These are phyloP conservation scores for Rosalia funebris DNA, from an alignment of 2,888 invertebrate genomes.

Conservation along the genomic window DNA sequence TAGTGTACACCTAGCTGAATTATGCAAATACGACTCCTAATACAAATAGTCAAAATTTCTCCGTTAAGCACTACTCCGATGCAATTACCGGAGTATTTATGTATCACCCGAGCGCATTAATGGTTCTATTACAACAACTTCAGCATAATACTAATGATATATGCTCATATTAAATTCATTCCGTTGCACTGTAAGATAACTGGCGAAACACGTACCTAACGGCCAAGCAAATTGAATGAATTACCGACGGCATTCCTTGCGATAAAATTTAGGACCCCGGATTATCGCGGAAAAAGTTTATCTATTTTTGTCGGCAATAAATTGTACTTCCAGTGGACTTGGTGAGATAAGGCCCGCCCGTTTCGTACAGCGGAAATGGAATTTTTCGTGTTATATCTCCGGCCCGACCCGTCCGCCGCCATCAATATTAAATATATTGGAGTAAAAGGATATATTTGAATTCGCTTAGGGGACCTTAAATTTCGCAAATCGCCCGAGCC, in stretches of 20 bases:
- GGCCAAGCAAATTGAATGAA: slow-evolving; percentile 16
- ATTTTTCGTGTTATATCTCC: slow-evolving; percentile 41
- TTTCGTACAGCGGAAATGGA: slow-evolving; percentile 53
- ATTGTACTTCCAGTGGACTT: slow-evolving; percentile 41
- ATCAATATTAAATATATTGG: slow-evolving; percentile 27
- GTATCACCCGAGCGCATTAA: background rate
- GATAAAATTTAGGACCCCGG: slow-evolving; percentile 35
- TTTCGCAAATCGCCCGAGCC: background rate
- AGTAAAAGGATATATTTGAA: slow-evolving; percentile 19
- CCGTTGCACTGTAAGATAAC: background rate
- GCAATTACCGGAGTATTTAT: slow-evolving; percentile 9
- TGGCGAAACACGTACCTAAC: slow-evolving; percentile 6
- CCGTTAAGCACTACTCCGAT: background rate
- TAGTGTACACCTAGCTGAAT: background rate
- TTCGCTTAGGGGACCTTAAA: slow-evolving; percentile 6
- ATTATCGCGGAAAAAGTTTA: slow-evolving; percentile 47
- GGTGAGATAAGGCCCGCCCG: slow-evolving; percentile 39
- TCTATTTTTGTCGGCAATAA: slow-evolving; percentile 43
- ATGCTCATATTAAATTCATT: slow-evolving; percentile 5
- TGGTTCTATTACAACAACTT: background rate
- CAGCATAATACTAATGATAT: slow-evolving; percentile 16
- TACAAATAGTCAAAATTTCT: background rate
- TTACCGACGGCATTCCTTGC: slow-evolving; percentile 6
- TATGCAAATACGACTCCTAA: background rate
- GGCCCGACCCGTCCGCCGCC: slow-evolving; percentile 1